phyloP scores from a whole-genome alignment of 1,140 invertebrate species.

The Lanistes nyassanus region DNA sequence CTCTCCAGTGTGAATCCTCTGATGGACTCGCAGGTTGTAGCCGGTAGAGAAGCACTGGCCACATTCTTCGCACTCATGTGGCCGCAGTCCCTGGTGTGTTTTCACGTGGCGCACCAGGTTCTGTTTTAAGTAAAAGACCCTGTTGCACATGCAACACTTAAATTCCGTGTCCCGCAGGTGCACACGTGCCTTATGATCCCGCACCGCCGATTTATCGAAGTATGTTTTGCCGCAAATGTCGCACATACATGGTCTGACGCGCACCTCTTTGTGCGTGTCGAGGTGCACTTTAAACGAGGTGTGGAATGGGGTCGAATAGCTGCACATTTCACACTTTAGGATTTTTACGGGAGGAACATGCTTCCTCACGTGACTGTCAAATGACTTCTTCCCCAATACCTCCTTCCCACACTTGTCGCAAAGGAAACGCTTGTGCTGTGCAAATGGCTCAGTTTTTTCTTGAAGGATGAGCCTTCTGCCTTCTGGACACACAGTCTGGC shows the following conservation, averaged over 20 bases:
- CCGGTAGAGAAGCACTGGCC: slow-evolving; percentile 14
- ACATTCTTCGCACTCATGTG: slow-evolving; percentile 19
- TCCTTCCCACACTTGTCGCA: background rate
- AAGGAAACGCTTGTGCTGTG: background rate
- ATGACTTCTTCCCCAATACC: background rate
- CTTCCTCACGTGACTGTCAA: background rate
- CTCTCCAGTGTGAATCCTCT: slow-evolving; percentile 16
- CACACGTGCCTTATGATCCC: background rate
- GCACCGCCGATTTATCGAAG: background rate
- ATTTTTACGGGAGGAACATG: background rate
- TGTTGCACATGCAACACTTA: slow-evolving; percentile 7
- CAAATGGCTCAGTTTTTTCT: background rate
- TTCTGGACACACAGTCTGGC: slow-evolving; percentile 8
- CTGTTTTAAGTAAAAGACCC: slow-evolving; percentile 5
- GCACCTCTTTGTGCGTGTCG: background rate
- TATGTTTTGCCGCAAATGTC: slow-evolving; percentile 2
- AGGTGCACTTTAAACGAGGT: background rate
- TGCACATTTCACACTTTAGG: background rate
- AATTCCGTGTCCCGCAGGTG: slow-evolving; percentile 5
- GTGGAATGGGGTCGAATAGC: background rate
- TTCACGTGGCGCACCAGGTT: background rate
- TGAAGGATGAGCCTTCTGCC: background rate
- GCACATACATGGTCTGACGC: background rate
- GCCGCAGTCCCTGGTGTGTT: slow-evolving; percentile 11
- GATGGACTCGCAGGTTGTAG: slow-evolving; percentile 14